A percentile compares a stretch with the other conserved stretches of the same genome.
Conservation (phyloP, 2,113 vertebrate genomes). For the Edolisoma coerulescens region DNA sequence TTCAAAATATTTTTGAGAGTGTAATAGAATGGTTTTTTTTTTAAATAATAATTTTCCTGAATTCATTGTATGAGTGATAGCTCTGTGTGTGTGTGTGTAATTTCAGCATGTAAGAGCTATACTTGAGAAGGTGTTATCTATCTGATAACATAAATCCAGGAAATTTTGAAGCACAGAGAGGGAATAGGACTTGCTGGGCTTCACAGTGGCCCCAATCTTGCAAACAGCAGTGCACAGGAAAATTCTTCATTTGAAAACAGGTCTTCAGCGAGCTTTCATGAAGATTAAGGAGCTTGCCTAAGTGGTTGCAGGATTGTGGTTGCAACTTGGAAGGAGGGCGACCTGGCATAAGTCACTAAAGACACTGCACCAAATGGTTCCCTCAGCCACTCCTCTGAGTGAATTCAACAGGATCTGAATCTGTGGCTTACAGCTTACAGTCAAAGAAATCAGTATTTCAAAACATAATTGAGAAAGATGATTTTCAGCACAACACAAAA, state of each 20-base stretch:
- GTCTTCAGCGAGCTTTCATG: neutral
- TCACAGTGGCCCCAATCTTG: neutral
- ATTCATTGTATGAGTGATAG: neutral
- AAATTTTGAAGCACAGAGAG: neutral
- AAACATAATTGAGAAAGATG: neutral
- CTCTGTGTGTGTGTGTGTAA: neutral
- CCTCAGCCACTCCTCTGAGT: neutral
- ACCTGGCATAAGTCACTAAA: neutral
- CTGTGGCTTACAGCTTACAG: neutral
- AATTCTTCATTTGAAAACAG: neutral
- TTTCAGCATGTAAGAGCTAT: neutral
- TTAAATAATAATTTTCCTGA: neutral
- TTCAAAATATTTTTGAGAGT: neutral
- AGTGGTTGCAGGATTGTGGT: neutral
- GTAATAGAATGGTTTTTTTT: neutral
- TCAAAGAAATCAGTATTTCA: slow-evolving; percentile 27
- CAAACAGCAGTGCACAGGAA: neutral
- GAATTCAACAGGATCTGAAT: neutral
- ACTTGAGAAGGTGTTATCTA: neutral
- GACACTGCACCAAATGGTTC: neutral
- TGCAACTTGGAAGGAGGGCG: neutral
- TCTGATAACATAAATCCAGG: neutral
- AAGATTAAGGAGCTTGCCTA: neutral
- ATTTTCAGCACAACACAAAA: neutral
- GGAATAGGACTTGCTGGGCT: neutral